Conservation (phyloP, 2,888 invertebrate genomes). For the Doris montereyensis region DNA sequence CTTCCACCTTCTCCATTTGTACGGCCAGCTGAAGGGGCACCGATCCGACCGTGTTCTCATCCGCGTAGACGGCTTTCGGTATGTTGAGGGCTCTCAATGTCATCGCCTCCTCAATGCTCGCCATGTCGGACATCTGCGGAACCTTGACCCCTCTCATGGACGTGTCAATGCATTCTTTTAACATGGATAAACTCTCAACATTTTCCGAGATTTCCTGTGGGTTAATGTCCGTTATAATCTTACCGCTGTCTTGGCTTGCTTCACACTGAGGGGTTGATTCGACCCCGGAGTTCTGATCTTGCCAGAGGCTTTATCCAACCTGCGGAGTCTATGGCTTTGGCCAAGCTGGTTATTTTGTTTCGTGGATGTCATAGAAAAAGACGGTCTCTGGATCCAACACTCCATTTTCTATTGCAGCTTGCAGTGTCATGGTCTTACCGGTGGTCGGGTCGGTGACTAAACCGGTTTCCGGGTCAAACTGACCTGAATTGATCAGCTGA, state of each 20-base stretch:
- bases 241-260: constrained; percentile 85
- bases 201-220: constrained; percentile 55
- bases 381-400: constrained; percentile 62
- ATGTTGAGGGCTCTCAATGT: constrained; percentile 59
- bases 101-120: constrained; percentile 75
- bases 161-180: constrained; percentile 77
- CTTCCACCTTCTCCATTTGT: constrained; percentile 57
- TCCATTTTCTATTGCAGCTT: constrained; percentile 63
- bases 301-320: constrained; percentile 61
- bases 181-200: constrained; percentile 56
- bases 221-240: constrained; percentile 38
- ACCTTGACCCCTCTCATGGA: constrained; percentile 78
- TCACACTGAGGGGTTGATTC: constrained; percentile 88
- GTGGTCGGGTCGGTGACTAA: constrained; percentile 73
- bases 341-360: constrained; percentile 58
- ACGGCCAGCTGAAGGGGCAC: constrained; percentile 63
- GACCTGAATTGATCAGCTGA: constrained; percentile 65
- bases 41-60: constrained; percentile 51
- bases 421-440: constrained; percentile 70
- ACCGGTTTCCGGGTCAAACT: constrained; percentile 74
- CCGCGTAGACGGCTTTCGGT: constrained; percentile 54
- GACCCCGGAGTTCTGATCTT: constrained; percentile 77
- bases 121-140: constrained; percentile 82
- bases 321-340: constrained; percentile 61
- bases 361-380: constrained; percentile 61